These are phyloP conservation scores for Spicauda simplicius DNA, from an alignment of 2,888 invertebrate species.

Conservation along the genomic window DNA sequence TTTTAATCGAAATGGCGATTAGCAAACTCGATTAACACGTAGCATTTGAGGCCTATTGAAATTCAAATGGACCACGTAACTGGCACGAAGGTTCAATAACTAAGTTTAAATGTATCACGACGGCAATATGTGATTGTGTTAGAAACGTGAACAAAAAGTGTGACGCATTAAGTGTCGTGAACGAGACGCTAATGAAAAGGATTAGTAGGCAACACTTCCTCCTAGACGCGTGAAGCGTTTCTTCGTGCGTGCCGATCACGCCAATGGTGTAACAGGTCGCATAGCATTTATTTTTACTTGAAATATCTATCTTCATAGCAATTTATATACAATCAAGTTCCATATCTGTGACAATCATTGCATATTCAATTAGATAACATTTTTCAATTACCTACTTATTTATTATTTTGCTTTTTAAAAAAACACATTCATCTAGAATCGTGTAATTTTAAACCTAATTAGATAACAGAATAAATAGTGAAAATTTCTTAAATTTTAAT, in stretches of 20 bases:
- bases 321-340: too few species aligned
- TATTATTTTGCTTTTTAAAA: too few species aligned
- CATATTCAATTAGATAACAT: too few species aligned
- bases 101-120: constrained; percentile 13
- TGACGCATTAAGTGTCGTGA: constrained; percentile 30
- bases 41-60: not conserved
- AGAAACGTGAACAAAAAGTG: constrained; percentile 25
- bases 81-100: not conserved
- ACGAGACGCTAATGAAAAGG: constrained; percentile 21
- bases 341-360: too few species aligned
- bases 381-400: too few species aligned
- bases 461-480: too few species aligned
- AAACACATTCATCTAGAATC: too few species aligned
- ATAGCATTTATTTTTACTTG: constrained; percentile 6
- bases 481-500: too few species aligned
- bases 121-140: constrained; percentile 8
- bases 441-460: too few species aligned
- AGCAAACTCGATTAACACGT: not conserved
- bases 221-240: constrained; percentile 54
- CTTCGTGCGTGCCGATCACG: constrained; percentile 67
- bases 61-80: not conserved
- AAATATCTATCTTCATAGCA: not conserved
- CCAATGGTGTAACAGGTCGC: constrained; percentile 45
- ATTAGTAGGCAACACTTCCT: constrained; percentile 53
- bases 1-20: not conserved